Evolutionary conservation across 2,888 invertebrate genomes (phyloP).

Genomic region (Parnassius orleans): DNA sequence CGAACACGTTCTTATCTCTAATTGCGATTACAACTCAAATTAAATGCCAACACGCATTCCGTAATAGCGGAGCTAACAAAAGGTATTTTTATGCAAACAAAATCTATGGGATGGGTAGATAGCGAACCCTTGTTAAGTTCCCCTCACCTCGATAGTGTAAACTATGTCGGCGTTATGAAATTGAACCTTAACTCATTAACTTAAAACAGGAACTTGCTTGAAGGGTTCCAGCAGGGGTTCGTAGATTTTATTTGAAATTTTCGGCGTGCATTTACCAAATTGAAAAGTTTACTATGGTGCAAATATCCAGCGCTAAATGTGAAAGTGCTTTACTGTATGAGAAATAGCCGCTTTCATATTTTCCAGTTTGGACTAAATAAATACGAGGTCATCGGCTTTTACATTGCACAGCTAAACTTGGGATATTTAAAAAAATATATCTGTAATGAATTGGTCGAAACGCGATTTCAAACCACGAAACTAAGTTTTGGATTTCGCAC

Average conservation of each 20-base stretch:
- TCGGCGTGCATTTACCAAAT: slow-evolving; percentile 57
- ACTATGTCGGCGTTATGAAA: slow-evolving; percentile 14
- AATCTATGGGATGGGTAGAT: slow-evolving; percentile 42
- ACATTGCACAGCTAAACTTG: background rate
- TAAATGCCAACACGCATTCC: slow-evolving; percentile 55
- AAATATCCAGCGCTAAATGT: slow-evolving; percentile 24
- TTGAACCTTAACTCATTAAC: background rate
- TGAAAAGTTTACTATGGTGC: slow-evolving; percentile 42
- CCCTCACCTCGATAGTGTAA: slow-evolving; percentile 23
- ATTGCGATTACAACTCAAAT: slow-evolving; percentile 51
- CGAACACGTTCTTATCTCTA: slow-evolving; percentile 32
- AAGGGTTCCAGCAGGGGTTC: slow-evolving; percentile 27
- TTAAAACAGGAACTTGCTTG: slow-evolving; percentile 22
- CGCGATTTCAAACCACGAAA: too few species aligned
- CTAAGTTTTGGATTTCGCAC: too few species aligned
- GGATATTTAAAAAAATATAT: background rate
- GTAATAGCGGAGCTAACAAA: slow-evolving; percentile 59
- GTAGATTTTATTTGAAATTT: slow-evolving; percentile 47
- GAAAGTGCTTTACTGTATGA: slow-evolving; percentile 4
- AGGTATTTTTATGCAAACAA: slow-evolving; percentile 53
- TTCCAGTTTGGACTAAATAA: background rate
- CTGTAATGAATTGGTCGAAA: too few species aligned
- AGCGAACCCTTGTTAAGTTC: slow-evolving; percentile 30
- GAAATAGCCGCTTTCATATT: slow-evolving; percentile 1
- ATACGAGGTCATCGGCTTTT: background rate